Evolutionary conservation across 2,113 vertebrate species (phyloP).

Genomic region (Psammodynastes pulverulentus): DNA sequence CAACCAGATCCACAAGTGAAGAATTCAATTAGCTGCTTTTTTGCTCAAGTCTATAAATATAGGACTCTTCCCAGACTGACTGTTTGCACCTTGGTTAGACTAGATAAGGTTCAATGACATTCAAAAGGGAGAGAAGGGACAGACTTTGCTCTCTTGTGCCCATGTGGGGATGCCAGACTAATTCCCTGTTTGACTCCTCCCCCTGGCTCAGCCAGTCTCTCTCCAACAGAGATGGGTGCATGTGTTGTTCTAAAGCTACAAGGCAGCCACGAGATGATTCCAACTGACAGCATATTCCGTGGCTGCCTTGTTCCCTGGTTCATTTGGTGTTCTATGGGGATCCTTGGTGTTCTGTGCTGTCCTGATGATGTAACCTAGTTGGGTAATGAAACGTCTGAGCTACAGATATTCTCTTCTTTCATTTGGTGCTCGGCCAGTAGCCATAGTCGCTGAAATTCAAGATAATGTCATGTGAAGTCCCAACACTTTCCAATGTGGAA

Average conservation of each 20-base stretch:
- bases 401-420: neutral
- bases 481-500: neutral
- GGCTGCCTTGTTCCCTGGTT: neutral
- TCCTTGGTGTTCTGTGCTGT: neutral
- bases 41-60: neutral
- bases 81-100: neutral
- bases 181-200: neutral
- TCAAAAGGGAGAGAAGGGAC: neutral
- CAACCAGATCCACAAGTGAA: no score
- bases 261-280: neutral
- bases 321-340: neutral
- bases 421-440: neutral
- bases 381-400: neutral
- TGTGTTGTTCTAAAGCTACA: neutral
- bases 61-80: neutral
- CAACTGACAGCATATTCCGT: neutral
- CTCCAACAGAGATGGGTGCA: neutral
- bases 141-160: neutral
- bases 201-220: neutral
- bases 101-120: neutral
- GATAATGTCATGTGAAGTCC: neutral
- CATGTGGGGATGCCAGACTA: neutral
- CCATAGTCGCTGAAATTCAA: neutral
- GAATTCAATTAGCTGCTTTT: no score
- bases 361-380: neutral